phyloP scores from a whole-genome alignment of 2,888 invertebrate genomes.

The Torymus tubicola region DNA sequence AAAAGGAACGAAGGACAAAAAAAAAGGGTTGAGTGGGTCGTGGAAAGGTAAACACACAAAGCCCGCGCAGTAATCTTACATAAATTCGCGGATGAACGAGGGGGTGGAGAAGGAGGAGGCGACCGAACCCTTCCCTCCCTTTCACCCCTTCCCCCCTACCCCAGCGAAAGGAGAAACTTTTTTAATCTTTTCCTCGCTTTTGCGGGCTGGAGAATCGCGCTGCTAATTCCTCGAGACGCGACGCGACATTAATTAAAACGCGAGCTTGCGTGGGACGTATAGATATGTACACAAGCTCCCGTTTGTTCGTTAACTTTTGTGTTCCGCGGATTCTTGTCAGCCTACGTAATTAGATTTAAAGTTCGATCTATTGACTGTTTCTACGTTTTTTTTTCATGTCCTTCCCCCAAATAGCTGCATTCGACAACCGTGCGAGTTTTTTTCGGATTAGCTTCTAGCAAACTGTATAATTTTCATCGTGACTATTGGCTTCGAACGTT shows the following conservation, averaged over 20 bases:
- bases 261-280: background rate
- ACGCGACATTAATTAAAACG: slow-evolving; percentile 31
- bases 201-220: slow-evolving; percentile 11
- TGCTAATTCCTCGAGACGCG: slow-evolving; percentile 12
- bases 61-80: slow-evolving; percentile 9
- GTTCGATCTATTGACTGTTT: background rate
- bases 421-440: no score
- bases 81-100: slow-evolving; percentile 2
- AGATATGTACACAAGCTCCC: background rate
- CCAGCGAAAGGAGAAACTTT: background rate
- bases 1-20: no score
- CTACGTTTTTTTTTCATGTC: background rate
- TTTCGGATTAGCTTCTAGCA: no score
- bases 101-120: no score
- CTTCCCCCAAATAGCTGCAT: no score
- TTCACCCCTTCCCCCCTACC: background rate
- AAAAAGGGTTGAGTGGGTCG: no score
- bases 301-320: slow-evolving; percentile 1
- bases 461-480: no score
- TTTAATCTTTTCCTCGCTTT: slow-evolving; percentile 20
- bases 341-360: slow-evolving; percentile 4
- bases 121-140: background rate
- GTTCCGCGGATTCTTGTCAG: background rate
- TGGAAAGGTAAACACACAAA: background rate
- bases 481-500: no score